A percentile compares a stretch with the other conserved stretches of the same genome.
These are phyloP conservation scores for Blera fallax DNA, from an alignment of 2,888 invertebrate genomes.

Conservation along the genomic window DNA sequence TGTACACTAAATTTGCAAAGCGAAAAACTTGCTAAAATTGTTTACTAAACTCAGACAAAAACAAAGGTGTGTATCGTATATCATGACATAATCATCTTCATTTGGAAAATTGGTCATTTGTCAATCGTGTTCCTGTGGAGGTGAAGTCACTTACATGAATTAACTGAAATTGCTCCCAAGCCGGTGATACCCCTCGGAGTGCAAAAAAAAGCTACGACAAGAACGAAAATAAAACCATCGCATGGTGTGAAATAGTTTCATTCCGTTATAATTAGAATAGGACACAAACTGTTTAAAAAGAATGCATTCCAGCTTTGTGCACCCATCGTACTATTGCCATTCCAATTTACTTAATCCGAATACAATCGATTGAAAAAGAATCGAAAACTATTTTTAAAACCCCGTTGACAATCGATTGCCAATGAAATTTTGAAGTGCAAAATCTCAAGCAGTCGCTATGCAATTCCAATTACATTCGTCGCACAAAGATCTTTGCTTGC, in stretches of 20 bases:
- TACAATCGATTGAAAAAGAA: slow-evolving; percentile 53
- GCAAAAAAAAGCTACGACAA: slow-evolving; percentile 1
- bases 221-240: neutral
- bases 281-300: neutral
- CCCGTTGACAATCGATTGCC: slow-evolving; percentile 60
- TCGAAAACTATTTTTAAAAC: slow-evolving; percentile 61
- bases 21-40: slow-evolving; percentile 9
- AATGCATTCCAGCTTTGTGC: slow-evolving; percentile 28
- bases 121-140: slow-evolving; percentile 13
- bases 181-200: slow-evolving; percentile 1
- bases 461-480: slow-evolving; percentile 21
- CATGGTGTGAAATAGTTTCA: slow-evolving; percentile 46
- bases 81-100: slow-evolving; percentile 60
- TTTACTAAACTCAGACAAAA: slow-evolving; percentile 5
- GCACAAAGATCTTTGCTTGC: neutral
- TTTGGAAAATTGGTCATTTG: slow-evolving; percentile 55
- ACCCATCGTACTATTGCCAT: neutral
- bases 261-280: slow-evolving; percentile 38
- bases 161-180: slow-evolving; percentile 19
- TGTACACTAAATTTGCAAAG: neutral
- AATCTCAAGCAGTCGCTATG: slow-evolving; percentile 26
- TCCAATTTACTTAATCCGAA: slow-evolving; percentile 36
- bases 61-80: slow-evolving; percentile 41
- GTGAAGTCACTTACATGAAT: slow-evolving; percentile 5
- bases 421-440: slow-evolving; percentile 43